These are phyloP conservation scores for Caenorhabditis remanei DNA, from an alignment of 1,140 invertebrate genomes.

Conservation along the genomic window DNA sequence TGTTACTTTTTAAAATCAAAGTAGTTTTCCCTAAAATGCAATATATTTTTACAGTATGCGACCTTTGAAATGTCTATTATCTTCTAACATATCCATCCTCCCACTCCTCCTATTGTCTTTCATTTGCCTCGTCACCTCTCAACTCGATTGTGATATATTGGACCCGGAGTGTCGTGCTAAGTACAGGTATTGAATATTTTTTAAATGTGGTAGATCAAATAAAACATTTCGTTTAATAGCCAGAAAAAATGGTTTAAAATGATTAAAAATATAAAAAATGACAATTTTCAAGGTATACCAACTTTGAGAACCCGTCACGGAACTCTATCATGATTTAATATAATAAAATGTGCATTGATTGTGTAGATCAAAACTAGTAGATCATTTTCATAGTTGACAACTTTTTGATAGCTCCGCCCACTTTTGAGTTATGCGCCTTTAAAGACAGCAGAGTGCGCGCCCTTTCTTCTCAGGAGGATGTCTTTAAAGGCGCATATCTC, in stretches of 20 bases:
- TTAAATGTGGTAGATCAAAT: not conserved
- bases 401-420: no score
- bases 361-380: no score
- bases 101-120: not conserved
- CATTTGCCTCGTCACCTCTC: not conserved
- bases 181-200: conserved; percentile 49
- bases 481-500: no score
- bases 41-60: not conserved
- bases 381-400: no score
- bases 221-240: not conserved
- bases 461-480: no score
- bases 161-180: conserved; percentile 70
- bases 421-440: no score
- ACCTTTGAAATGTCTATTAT: not conserved
- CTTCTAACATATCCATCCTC: conserved; percentile 8
- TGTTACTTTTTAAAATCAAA: not conserved
- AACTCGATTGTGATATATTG: conserved; percentile 71
- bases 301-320: no score
- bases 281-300: no score
- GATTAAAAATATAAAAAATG: not conserved
- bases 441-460: no score
- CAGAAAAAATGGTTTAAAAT: not conserved
- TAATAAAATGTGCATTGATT: no score
- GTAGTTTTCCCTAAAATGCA: not conserved
- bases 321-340: no score